Evolutionary conservation across 2,797 vertebrate species (phyloP), one percentile per base, ranked within the genome.

Genomic region (Chromobotia macracanthus): DNA sequence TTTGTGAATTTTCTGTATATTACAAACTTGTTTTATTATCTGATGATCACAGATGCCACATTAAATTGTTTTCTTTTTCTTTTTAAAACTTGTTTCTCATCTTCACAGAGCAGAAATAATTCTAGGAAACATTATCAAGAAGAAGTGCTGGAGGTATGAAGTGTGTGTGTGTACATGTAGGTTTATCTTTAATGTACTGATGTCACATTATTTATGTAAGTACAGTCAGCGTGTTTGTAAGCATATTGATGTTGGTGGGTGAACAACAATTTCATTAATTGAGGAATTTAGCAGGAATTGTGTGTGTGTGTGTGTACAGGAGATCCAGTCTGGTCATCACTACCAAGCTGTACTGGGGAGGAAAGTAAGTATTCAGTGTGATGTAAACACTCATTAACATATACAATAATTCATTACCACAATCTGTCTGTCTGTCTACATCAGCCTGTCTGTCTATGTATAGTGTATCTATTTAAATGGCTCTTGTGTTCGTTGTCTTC

Each of bases 331-430:
- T 99, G 79, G 97, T 99, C 88, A 98, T 99, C 90, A 99, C 97
- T 84, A 99, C 97, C 25, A 99, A 99, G 88, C 94, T 99, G 53
- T 99, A 99, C 94, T 99, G 97, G 97, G 97, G 97, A 84, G 97
- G 97, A 93, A 99, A 96, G 97, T 99, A 94, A 97, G 95, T 95
- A 56, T 25, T 82, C 69, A 80, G 31, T 38, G 13, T 61, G 25
- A 79, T 84, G 69, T 73, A 71, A 79, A 23, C 41, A 65, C 55
- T 61, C 63, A 81, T 65, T 58, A 31, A 63, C 55, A 66, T 5
- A 70, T 56, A 35, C 68, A 28, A 3, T 67, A 76, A 75, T 73
- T 72, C 44, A 84, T 79, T 56, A 23, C 12, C 19, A 61, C 35
- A 0, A 31, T 18, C 21, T 1, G 18, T 56, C 31, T 9, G 7